phyloP scores from a whole-genome alignment of 2,888 invertebrate genomes.

The Eupeodes latifasciatus region DNA sequence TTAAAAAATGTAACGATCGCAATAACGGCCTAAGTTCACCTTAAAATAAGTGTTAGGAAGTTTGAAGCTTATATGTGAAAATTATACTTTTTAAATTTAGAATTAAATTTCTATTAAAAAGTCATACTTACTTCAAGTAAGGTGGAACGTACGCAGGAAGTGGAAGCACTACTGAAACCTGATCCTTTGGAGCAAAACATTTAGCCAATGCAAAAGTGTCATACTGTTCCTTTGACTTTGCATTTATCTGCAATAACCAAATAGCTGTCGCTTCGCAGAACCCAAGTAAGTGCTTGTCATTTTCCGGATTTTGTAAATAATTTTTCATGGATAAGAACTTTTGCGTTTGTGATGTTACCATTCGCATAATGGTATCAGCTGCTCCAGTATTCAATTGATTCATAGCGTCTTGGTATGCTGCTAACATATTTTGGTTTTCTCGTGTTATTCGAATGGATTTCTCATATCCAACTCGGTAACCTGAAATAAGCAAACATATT shows the following conservation, averaged over 20 bases:
- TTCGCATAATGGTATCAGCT: constrained; percentile 87
- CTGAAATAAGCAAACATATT: constrained; percentile 81
- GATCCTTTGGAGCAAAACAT: constrained; percentile 87
- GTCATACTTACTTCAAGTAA: constrained; percentile 86
- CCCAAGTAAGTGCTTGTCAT: constrained; percentile 89
- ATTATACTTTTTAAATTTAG: too few relatives aligned
- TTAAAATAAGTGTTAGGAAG: too few relatives aligned
- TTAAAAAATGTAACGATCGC: too few relatives aligned
- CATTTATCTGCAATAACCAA: constrained; percentile 94
- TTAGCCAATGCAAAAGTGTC: constrained; percentile 80
- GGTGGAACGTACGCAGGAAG: constrained; percentile 87
- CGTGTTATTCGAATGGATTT: constrained; percentile 88
- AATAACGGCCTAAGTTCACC: too few relatives aligned
- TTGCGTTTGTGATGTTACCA: constrained; percentile 88
- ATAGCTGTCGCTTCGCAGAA: constrained; percentile 92
- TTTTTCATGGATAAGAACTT: constrained; percentile 89
- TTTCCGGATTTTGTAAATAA: constrained; percentile 90
- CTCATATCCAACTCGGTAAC: constrained; percentile 89
- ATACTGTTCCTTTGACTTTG: constrained; percentile 84
- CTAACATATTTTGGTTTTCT: constrained; percentile 90
- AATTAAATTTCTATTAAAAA: not conserved
- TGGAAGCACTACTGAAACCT: constrained; percentile 86
- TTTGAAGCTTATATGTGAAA: too few relatives aligned
- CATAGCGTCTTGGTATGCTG: constrained; percentile 89
- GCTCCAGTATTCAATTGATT: constrained; percentile 87